These are phyloP conservation scores for Apoderus coryli DNA, from an alignment of 2,888 invertebrate genomes.

Conservation along the genomic window DNA sequence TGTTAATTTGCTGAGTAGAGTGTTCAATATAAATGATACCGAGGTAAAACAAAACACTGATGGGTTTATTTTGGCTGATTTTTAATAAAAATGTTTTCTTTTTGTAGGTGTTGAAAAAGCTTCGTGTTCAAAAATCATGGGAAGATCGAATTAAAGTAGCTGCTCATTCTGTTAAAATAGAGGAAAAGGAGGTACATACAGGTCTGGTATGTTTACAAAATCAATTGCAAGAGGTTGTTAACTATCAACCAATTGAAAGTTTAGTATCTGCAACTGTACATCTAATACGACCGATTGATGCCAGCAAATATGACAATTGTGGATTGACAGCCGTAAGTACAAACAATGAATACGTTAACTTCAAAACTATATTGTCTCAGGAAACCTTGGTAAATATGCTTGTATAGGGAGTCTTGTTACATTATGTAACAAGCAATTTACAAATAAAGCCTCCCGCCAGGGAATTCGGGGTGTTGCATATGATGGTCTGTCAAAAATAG, in stretches of 20 bases:
- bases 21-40: constrained; percentile 35
- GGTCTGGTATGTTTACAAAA: constrained; percentile 22
- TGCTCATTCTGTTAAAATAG: neutral
- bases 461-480: too few species aligned
- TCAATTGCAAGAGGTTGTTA: constrained; percentile 20
- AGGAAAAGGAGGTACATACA: constrained; percentile 4
- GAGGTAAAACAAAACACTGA: constrained; percentile 22
- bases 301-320: constrained; percentile 29
- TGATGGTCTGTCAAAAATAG: too few species aligned
- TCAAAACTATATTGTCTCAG: too few species aligned
- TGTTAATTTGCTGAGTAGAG: constrained; percentile 40
- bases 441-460: too few species aligned
- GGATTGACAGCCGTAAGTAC: constrained; percentile 24
- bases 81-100: constrained; percentile 5
- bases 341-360: neutral
- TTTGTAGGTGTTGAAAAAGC: constrained; percentile 22
- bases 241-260: constrained; percentile 21
- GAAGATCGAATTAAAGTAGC: constrained; percentile 21
- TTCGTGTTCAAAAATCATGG: constrained; percentile 22
- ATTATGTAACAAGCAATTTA: too few species aligned
- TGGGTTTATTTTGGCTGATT: constrained; percentile 3
- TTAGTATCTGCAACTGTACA: constrained; percentile 24
- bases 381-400: too few species aligned
- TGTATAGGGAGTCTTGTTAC: too few species aligned
- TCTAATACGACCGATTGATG: constrained; percentile 26